Percentiles rank a stretch among this genome's conserved stretches.
Evolutionary conservation across 2,888 invertebrate species (phyloP).

Genomic region (Arctia plantaginis): DNA sequence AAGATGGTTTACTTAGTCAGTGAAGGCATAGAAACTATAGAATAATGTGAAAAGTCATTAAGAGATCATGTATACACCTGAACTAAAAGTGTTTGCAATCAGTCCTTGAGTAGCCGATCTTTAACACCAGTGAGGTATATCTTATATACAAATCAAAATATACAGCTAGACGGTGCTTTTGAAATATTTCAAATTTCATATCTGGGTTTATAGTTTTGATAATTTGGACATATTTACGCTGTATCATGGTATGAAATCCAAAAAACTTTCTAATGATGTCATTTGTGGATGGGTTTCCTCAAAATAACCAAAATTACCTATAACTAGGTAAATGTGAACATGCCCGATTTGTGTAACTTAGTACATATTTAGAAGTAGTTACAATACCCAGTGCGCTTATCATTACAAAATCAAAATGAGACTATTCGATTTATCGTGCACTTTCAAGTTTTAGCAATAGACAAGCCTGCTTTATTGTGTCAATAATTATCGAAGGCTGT

Average conservation of each 20-base stretch:
- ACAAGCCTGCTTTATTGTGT: constrained; percentile 33
- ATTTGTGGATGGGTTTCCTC: constrained; percentile 17
- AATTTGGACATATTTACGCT: background rate
- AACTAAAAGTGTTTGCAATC: background rate
- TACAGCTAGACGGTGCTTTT: too few relatives aligned
- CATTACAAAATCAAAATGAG: constrained; percentile 35
- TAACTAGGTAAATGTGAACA: constrained; percentile 24
- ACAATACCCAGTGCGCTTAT: constrained; percentile 23
- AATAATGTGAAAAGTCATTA: constrained; percentile 15
- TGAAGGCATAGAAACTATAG: constrained; percentile 11
- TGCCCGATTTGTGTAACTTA: constrained; percentile 24
- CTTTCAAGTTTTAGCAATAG: constrained; percentile 46
- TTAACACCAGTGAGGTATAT: background rate
- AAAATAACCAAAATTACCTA: constrained; percentile 15
- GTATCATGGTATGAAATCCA: background rate
- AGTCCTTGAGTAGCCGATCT: background rate
- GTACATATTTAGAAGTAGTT: constrained; percentile 32
- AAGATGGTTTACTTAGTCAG: constrained; percentile 24
- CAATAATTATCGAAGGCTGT: constrained; percentile 30
- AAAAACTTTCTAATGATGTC: constrained; percentile 8
- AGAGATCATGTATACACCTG: constrained; percentile 1
- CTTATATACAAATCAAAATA: too few relatives aligned
- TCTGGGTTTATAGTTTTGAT: background rate
- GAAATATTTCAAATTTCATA: background rate
- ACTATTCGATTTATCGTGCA: constrained; percentile 44